Evolutionary conservation across 2,113 vertebrate species (phyloP).

Genomic region (Condylura cristata): DNA sequence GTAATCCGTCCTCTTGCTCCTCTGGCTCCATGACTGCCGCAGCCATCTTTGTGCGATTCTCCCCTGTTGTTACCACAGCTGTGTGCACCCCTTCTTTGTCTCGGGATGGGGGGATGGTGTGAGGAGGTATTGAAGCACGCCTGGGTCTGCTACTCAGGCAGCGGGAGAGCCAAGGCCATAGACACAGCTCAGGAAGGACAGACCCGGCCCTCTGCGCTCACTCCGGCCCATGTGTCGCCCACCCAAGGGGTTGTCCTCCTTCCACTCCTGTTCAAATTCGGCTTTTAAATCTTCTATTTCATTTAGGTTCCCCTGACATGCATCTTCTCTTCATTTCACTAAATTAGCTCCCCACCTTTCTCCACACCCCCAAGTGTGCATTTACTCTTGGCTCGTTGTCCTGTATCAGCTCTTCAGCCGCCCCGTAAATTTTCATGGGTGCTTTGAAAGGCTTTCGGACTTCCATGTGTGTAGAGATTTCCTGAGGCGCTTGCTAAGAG

Average conservation of each 20-base stretch:
- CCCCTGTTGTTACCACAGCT: neutral
- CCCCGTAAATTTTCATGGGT: neutral
- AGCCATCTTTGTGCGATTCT: neutral
- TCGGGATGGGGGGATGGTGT: fast-evolving
- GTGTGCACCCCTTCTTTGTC: neutral
- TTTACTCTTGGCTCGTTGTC: neutral
- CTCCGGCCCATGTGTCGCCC: neutral
- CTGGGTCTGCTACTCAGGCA: neutral
- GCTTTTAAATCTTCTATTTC: neutral
- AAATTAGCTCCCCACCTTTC: neutral
- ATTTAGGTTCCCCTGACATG: neutral
- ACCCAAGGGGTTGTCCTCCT: neutral
- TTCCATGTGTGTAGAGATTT: neutral
- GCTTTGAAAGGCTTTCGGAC: neutral
- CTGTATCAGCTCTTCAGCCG: neutral
- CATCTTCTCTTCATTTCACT: neutral
- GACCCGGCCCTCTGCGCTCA: neutral
- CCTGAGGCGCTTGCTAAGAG: neutral
- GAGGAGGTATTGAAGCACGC: neutral
- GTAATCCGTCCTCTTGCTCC: slow-evolving; percentile 81
- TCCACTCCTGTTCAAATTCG: neutral
- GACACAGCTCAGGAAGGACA: neutral
- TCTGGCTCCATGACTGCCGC: neutral
- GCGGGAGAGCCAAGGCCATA: neutral
- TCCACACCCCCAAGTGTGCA: neutral